Evolutionary conservation across 1,140 invertebrate genomes (phyloP).

Genomic region (Nephotettix cincticeps): DNA sequence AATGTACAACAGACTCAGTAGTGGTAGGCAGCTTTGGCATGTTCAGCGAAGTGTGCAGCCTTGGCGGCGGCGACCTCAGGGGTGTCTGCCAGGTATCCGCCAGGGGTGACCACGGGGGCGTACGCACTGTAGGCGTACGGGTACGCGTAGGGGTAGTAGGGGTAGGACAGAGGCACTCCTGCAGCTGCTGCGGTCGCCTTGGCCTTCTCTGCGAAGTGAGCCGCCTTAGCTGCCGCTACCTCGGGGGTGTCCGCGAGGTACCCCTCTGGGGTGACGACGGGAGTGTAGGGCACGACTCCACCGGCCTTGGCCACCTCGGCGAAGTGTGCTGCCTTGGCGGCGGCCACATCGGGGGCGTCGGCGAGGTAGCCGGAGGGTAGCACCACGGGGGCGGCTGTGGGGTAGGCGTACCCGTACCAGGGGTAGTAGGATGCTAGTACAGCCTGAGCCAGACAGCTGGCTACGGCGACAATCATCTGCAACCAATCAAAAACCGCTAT

Average conservation of each 20-base stretch:
- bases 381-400: background rate
- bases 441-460: conserved; percentile 7
- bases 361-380: background rate
- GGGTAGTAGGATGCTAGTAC: conserved; percentile 8
- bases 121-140: conserved; percentile 44
- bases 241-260: conserved; percentile 56
- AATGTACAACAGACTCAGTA: background rate
- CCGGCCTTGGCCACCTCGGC: background rate
- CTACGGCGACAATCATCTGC: background rate
- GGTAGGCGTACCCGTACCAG: background rate
- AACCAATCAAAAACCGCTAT: too few relatives aligned
- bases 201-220: conserved; percentile 56
- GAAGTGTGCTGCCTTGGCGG: conserved; percentile 1
- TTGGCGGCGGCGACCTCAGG: conserved; percentile 54
- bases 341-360: conserved; percentile 3
- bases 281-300: background rate
- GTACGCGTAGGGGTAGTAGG: conserved; percentile 46
- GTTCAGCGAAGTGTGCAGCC: conserved; percentile 47
- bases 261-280: conserved; percentile 27
- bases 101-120: conserved; percentile 26
- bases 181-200: conserved; percentile 48
- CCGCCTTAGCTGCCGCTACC: conserved; percentile 59
- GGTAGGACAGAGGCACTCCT: conserved; percentile 43
- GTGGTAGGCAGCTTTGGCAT: conserved; percentile 45
- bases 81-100: conserved; percentile 51